A percentile compares a stretch with the other conserved stretches of the same genome.
Conservation (phyloP, 1,140 invertebrate species). For the Tribolium madens region DNA sequence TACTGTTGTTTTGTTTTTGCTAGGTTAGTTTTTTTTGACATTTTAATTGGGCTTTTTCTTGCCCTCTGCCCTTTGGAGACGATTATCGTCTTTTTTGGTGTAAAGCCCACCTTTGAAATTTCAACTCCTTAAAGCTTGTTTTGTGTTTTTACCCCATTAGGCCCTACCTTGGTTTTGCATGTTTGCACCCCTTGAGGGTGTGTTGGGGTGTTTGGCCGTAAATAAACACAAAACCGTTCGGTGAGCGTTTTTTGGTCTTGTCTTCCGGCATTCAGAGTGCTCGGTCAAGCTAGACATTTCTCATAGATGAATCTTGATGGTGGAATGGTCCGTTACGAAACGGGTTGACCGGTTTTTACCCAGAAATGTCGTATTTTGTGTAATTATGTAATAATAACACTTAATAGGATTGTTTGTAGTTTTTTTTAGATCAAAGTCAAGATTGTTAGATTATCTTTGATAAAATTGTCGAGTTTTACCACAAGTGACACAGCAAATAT, state of each 20-base stretch:
- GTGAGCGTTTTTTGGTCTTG: neutral
- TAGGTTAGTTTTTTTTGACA: constrained; percentile 28
- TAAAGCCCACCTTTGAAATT: no score
- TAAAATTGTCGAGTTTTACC: no score
- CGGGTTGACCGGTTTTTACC: constrained; percentile 17
- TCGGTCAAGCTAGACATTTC: neutral
- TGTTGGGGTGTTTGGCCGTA: neutral
- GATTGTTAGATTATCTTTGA: neutral
- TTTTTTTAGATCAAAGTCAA: neutral
- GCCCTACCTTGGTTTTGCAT: constrained; percentile 8
- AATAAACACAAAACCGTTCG: neutral
- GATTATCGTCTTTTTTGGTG: no score
- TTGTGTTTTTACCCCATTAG: neutral
- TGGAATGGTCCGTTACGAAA: constrained; percentile 16
- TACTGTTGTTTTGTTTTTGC: neutral
- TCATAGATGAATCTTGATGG: constrained; percentile 4
- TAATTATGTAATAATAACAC: neutral
- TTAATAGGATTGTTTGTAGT: no score
- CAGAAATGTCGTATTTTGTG: neutral
- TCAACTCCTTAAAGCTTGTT: no score
- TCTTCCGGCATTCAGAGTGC: neutral
- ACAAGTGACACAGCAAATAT: neutral
- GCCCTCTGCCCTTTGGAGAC: no score
- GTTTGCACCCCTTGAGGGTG: neutral
- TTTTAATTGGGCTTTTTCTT: constrained; percentile 3